phyloP scores from a whole-genome alignment of 2,113 vertebrate species.

The Nycticryphes semicollaris region DNA sequence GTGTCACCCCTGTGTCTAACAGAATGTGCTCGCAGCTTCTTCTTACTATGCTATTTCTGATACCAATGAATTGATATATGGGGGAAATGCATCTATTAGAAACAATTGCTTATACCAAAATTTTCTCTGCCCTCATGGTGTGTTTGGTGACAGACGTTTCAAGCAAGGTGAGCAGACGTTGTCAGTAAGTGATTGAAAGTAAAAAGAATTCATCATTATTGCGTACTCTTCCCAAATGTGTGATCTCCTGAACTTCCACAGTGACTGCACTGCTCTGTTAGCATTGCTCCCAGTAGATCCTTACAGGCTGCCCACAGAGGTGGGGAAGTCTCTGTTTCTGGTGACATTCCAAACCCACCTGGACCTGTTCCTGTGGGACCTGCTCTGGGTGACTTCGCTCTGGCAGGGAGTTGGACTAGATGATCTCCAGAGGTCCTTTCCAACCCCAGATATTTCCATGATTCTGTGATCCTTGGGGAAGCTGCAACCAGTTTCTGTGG shows the following conservation, averaged over 20 bases:
- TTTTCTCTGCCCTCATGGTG: neutral
- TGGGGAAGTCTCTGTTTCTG: too few species aligned
- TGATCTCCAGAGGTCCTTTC: too few species aligned
- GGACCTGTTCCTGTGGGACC: too few species aligned
- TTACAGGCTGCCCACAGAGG: too few species aligned
- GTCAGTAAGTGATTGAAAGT: neutral
- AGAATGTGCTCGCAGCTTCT: constrained; percentile 48
- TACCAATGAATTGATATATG: constrained; percentile 53
- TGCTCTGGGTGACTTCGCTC: too few species aligned
- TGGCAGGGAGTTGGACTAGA: too few species aligned
- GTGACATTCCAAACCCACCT: too few species aligned
- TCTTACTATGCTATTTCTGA: constrained; percentile 46
- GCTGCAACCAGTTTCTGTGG: neutral
- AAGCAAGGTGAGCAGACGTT: neutral
- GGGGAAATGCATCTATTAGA: constrained; percentile 36
- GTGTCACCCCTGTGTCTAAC: constrained; percentile 66
- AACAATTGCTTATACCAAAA: constrained; percentile 12
- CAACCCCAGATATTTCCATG: too few species aligned
- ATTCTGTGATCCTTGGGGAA: neutral
- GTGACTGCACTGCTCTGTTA: neutral
- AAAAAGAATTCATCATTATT: neutral
- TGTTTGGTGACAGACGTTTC: neutral
- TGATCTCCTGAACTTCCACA: neutral
- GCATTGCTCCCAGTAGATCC: neutral
- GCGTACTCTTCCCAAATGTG: neutral